phyloP scores from a whole-genome alignment of 2,113 vertebrate species.

The Phyllostomus discolor region DNA sequence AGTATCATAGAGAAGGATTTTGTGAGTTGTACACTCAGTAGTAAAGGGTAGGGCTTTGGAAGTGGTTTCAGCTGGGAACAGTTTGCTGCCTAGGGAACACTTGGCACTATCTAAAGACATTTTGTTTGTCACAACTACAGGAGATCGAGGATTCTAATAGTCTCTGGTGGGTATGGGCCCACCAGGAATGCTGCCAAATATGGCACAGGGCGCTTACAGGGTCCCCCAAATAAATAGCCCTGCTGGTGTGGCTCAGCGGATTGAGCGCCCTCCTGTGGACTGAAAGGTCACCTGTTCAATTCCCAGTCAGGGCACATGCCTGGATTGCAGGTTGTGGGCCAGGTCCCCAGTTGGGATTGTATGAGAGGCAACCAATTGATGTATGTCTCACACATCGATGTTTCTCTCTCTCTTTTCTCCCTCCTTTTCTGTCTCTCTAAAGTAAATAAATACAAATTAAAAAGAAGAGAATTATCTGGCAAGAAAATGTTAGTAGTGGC shows the following conservation, averaged over 20 bases:
- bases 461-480: not conserved
- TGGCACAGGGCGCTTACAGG: not conserved
- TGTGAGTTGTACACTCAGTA: not conserved
- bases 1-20: not conserved
- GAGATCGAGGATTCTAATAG: not conserved
- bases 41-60: not conserved
- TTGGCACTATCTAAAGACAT: not conserved
- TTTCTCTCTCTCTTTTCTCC: too few relatives aligned
- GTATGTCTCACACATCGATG: too few relatives aligned
- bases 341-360: too few relatives aligned
- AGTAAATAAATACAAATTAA: not conserved
- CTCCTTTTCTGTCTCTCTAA: too few relatives aligned
- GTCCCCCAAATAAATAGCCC: not conserved
- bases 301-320: too few relatives aligned
- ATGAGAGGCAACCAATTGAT: too few relatives aligned
- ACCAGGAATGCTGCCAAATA: not conserved
- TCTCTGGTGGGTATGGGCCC: not conserved
- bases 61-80: not conserved
- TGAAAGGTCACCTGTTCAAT: too few relatives aligned
- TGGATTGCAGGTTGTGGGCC: too few relatives aligned
- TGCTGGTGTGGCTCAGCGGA: too few relatives aligned
- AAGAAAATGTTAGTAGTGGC: not conserved
- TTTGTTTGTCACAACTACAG: not conserved
- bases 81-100: not conserved
- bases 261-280: too few relatives aligned